Evolutionary conservation across 1,140 invertebrate species (phyloP), one percentile per base, ranked within the genome.

Genomic region (Centruroides sculpturatus): DNA sequence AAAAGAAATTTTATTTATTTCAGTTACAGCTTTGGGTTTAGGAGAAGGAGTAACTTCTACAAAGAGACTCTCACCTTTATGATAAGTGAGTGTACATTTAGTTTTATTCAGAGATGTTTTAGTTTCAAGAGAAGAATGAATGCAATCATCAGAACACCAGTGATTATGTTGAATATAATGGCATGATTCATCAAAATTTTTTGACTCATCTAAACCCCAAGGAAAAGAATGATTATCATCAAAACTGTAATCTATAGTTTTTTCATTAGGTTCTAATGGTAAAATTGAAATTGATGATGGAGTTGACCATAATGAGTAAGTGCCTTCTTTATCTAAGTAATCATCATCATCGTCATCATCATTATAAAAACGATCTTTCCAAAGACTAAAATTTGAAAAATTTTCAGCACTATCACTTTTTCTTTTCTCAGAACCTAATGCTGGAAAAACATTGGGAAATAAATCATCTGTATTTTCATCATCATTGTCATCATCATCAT

Each of bases 11-110:
- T n/a, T 51, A 13, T 51, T 51, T 13, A n/a, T 34, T 11, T 51
- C 50, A 10, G 8, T 51, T 41, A 41, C 5, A 51, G 6, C 12
- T 51, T 51, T 51, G 5, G 23, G 12, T 51, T 51, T 51, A 34
- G 12, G 12, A 51, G 50, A 51, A 51, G 79, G 80, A 41, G 75
- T 71, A 11, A 81, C 79, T 68, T 80, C 79, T 51, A 69, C 77
- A 70, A 82, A 82, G 57, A 75, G 73, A 68, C 80, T 81, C 55
- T 71, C 71, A 58, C 79, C 75, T 59, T 75, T 76, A 68, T 77
- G 78, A 67, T 81, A 80, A 67, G 81, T 81, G 65, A 82, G 71
- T 12, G 74, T 72, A 11, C 12, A 34, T 51, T 51, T 34, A 13
- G 50, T 11, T 13, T 13, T n/a, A 13, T 34, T 13, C 8, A 34